Percentiles rank a stretch among this genome's conserved stretches.
Evolutionary conservation across 2,797 vertebrate species (phyloP).

Genomic region (Ficedula albicollis): DNA sequence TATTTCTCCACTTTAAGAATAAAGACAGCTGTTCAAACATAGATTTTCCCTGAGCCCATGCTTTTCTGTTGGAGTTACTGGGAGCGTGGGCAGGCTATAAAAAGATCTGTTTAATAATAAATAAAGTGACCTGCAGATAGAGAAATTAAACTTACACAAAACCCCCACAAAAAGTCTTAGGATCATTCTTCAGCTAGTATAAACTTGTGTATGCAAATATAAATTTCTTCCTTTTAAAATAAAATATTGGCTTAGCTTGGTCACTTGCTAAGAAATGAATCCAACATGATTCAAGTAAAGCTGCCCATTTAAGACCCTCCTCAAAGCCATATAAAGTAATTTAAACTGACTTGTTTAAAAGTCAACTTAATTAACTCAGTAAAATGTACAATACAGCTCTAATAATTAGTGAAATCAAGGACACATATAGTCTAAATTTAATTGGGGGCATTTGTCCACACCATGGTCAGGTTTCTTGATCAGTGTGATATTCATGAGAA

Average conservation of each 20-base stretch:
- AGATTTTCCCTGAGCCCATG: not conserved
- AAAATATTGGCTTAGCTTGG: not conserved
- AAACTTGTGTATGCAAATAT: not conserved
- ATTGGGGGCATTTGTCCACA: not conserved
- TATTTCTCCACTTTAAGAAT: not conserved
- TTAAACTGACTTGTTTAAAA: not conserved
- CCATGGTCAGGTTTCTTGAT: not conserved
- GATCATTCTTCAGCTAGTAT: not conserved
- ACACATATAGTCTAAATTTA: not conserved
- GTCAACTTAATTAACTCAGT: not conserved
- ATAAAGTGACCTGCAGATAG: not conserved
- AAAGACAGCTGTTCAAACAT: not conserved
- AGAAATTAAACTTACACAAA: not conserved
- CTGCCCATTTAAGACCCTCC: not conserved
- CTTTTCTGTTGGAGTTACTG: not conserved
- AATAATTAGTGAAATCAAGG: not conserved
- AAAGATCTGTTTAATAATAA: not conserved
- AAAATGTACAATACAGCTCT: not conserved
- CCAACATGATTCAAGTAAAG: not conserved
- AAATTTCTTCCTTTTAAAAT: not conserved
- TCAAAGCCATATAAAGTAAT: not conserved
- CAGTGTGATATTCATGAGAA: not conserved
- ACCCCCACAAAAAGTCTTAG: not conserved
- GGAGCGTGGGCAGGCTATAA: rapidly evolving
- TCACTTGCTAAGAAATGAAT: not conserved